Conservation (phyloP, 2,113 vertebrate species). For the Hepsetus odoe region DNA sequence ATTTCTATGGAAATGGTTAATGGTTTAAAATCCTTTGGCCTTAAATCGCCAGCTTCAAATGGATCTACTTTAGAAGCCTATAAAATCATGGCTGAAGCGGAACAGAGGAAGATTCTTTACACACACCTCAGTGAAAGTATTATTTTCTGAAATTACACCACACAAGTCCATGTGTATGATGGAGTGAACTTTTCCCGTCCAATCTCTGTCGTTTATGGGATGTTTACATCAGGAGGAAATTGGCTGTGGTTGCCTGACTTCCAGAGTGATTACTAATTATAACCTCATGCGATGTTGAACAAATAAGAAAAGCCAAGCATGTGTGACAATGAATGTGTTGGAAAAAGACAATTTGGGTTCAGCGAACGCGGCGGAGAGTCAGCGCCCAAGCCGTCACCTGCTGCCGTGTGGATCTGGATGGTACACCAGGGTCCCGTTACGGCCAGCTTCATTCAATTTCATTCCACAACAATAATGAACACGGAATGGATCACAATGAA, state of each 20-base stretch:
- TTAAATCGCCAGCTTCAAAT: too few species aligned
- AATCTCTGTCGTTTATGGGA: background rate
- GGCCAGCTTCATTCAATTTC: conserved; percentile 29
- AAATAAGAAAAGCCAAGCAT: conserved; percentile 29
- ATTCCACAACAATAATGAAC: conserved; percentile 36
- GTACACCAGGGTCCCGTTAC: conserved; percentile 16
- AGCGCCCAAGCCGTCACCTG: background rate
- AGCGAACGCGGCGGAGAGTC: conserved; percentile 13
- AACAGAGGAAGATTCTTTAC: too few species aligned
- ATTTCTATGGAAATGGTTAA: too few species aligned
- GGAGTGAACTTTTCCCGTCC: too few species aligned
- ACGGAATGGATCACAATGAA: background rate
- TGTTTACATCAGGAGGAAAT: background rate
- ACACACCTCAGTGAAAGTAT: too few species aligned
- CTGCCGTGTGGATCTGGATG: background rate
- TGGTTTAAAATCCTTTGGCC: too few species aligned
- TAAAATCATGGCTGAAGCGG: too few species aligned
- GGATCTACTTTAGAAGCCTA: too few species aligned
- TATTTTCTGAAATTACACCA: too few species aligned
- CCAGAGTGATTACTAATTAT: conserved; percentile 32
- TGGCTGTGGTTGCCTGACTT: background rate
- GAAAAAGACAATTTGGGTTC: conserved; percentile 17
- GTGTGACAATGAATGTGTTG: conserved; percentile 32
- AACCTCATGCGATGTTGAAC: conserved; percentile 39
- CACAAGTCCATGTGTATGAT: too few species aligned